Base-by-base conservation (phyloP, 1,140 invertebrate species). In the Drosophila miranda region DNA sequence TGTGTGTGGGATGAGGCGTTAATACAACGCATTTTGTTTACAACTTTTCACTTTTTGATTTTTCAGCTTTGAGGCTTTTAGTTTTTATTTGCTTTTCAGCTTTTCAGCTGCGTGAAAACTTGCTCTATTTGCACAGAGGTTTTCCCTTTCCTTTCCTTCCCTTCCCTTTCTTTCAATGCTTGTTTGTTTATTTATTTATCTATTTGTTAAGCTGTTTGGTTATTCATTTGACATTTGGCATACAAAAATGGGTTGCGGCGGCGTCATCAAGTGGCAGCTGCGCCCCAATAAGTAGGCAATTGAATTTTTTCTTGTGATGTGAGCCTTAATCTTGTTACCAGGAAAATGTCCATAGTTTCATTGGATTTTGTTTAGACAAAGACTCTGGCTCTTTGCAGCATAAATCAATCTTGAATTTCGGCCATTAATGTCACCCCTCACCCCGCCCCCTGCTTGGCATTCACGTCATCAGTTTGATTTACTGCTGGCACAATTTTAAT, bases 11-110 rank as follows among this genome's bases (percentile, higher is more conserved):
- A 21, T 21, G 51, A 38, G 34, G 66, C 74, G 78, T 87, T 87
- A 87, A 87, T 87, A 87, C 75, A 62, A 78, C 78, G 75, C 83
- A 82, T 87, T 87, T 87, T 75, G 70, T 78, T 75, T 87, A 82
- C 82, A 87, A 87, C 82, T 87, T 87, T 87, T 87, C 78, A 82
- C 78, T 87, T 87, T 87, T 71, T 78, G 75, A 82, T 87, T 87
- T 63, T 78, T 63, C 23, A 26, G 23, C 23, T 26, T 26, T 26
- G 23, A 26, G 60, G 71, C 64, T 71, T 82, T 71, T 54, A 48
- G 58, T 53, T 67, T 83, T 83, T 83, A 78, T 83, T 86, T 86
- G 64, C 59, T 50, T 87, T 86, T 86, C 56, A 73, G 80, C 81
- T 84, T 62, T 52, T 41, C 19, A 19, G 30, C 50, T 69, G 44